Base-by-base conservation (phyloP, 2,113 vertebrate species). In the Redunca redunca region DNA sequence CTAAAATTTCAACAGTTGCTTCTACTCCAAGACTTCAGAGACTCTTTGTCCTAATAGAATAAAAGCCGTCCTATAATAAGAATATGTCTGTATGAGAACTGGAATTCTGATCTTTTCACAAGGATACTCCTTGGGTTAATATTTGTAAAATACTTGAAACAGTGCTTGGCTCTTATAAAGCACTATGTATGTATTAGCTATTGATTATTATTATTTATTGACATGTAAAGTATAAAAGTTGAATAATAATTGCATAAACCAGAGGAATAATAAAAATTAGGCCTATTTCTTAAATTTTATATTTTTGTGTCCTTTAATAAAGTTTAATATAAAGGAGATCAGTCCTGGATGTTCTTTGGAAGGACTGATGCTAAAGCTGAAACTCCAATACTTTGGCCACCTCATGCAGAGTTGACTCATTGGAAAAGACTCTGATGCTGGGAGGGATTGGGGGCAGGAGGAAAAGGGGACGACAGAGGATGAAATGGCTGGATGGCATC, bases 221-320 rank as follows among this genome's bases (percentile, higher is more conserved):
- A 94, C 19, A 78, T 67, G 88, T 53, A 95, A 95, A 9, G 12
- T 82, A 36, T 67, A 94, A 40, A 90, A 90, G 40, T 94, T 96
- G 43, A 77, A 40, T 43, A 95, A 90, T n/a, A 57, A n/a, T 92
- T 30, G 0, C 11, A 21, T 67, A 80, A 95, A 67, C 26, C n/a
- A 90, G 33, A 94, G 46, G 19, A 60, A 46, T 64, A 96, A 94
- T 81, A 84, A 67, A 87, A 96, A 95, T 46, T 62, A 92, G 30
- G 11, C n/a, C 15, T 92, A 19, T 21, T 86, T 88, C 60, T 98
- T 55, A 86, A 97, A 40, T 90, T 90, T 19, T 83, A 3, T 91
- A 82, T 88, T 88, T 91, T 25, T 77, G 19, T 81, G 21, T 94
- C 50, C 81, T 83, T 83, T 55, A 55, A 83, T 83, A 36, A 83